phyloP scores from a whole-genome alignment of 2,113 vertebrate species.

The Crotalus helleri region DNA sequence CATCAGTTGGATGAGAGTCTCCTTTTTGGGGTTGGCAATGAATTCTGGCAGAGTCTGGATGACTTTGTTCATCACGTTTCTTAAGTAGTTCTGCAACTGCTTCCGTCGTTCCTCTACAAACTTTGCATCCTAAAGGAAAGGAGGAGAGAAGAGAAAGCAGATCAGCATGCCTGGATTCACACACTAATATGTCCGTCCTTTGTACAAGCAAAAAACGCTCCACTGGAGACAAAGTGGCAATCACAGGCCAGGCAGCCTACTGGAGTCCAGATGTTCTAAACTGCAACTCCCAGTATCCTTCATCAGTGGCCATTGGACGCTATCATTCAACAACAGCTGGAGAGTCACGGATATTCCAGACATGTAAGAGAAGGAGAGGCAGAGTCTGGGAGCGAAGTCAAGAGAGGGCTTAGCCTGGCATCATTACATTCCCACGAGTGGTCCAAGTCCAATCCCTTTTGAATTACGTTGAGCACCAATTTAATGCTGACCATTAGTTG shows the following conservation, averaged over 20 bases:
- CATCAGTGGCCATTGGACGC: neutral
- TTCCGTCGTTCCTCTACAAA: slow-evolving; percentile 96
- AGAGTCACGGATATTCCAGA: neutral
- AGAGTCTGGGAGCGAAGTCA: no score
- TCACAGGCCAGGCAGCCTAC: neutral
- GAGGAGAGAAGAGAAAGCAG: slow-evolving; percentile 1
- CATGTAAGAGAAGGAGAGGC: no score
- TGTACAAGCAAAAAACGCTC: neutral
- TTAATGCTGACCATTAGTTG: no score
- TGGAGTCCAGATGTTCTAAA: neutral
- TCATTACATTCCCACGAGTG: no score
- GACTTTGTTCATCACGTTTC: slow-evolving; percentile 95
- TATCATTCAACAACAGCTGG: neutral
- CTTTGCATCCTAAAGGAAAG: slow-evolving; percentile 84
- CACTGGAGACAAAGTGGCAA: neutral
- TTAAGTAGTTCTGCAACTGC: slow-evolving; percentile 91
- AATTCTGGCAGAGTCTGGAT: slow-evolving; percentile 93
- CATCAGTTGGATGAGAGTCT: slow-evolving; percentile 86
- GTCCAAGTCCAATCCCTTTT: no score
- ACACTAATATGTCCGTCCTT: neutral
- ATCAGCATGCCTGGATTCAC: neutral
- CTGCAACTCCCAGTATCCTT: neutral
- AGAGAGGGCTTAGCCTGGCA: no score
- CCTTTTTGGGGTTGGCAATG: slow-evolving; percentile 85
- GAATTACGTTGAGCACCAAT: no score